These are phyloP conservation scores for Ophthalmotilapia sp. DNA, from an alignment of 2,113 vertebrate species.

Conservation along the genomic window DNA sequence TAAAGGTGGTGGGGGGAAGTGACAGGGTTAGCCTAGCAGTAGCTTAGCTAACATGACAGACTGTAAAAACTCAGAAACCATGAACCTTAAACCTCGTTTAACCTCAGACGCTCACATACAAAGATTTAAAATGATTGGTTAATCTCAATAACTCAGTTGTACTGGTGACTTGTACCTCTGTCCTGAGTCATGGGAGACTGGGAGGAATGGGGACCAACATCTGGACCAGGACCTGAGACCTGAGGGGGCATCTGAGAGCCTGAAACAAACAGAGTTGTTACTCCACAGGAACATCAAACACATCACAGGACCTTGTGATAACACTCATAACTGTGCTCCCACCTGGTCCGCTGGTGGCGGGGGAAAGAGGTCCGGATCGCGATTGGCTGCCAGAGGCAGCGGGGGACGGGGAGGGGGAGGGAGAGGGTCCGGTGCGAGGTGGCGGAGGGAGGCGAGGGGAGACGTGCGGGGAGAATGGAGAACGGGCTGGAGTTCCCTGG, in stretches of 20 bases:
- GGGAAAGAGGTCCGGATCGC: slow-evolving; percentile 87
- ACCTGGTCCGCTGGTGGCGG: slow-evolving; percentile 86
- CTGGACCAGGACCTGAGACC: slow-evolving; percentile 81
- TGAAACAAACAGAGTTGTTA: slow-evolving; percentile 38
- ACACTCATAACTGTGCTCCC: neutral
- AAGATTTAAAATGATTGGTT: neutral
- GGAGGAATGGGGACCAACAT: slow-evolving; percentile 82
- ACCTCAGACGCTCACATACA: neutral
- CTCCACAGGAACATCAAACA: neutral
- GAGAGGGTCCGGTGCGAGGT: slow-evolving; percentile 80
- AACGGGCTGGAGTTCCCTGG: slow-evolving; percentile 87
- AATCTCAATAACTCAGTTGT: neutral
- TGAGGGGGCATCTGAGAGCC: slow-evolving; percentile 87
- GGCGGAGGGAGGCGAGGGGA: slow-evolving; percentile 84
- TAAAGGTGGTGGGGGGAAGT: neutral
- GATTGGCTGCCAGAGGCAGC: slow-evolving; percentile 87
- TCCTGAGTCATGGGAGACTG: slow-evolving; percentile 92
- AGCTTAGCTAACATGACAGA: neutral
- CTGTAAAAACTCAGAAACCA: neutral
- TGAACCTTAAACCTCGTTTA: neutral
- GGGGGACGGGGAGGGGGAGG: slow-evolving; percentile 77
- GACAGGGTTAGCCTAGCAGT: neutral
- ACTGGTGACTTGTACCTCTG: slow-evolving; percentile 72
- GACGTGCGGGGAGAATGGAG: slow-evolving; percentile 89
- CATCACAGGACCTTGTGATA: neutral